phyloP scores from a whole-genome alignment of 2,888 invertebrate species.

The Xanthostigma xanthostigma region DNA sequence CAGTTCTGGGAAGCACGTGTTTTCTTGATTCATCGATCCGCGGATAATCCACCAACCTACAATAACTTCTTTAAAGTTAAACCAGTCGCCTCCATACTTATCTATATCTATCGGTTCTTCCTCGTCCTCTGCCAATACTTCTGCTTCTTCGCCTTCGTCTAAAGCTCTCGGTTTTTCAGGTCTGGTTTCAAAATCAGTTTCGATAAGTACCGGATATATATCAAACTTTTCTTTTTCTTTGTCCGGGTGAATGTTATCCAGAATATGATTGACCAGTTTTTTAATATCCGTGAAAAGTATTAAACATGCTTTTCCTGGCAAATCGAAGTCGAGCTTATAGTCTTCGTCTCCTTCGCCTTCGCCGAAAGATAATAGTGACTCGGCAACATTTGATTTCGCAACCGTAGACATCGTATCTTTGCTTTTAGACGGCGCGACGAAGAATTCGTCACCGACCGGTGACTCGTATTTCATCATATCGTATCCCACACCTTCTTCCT shows the following conservation, averaged over 20 bases:
- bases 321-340: neutral
- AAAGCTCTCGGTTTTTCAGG: too few species aligned
- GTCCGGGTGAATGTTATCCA: too few species aligned
- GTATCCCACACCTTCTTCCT: too few species aligned
- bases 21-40: slow-evolving; percentile 19
- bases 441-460: too few species aligned
- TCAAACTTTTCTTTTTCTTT: too few species aligned
- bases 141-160: slow-evolving; percentile 4
- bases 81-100: slow-evolving; percentile 23
- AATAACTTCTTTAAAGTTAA: slow-evolving; percentile 24
- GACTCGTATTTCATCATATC: too few species aligned
- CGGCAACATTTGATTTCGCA: too few species aligned
- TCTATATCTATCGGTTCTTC: slow-evolving; percentile 1
- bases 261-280: too few species aligned
- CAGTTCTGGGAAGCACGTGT: slow-evolving; percentile 20
- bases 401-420: too few species aligned
- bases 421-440: too few species aligned
- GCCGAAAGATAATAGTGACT: neutral
- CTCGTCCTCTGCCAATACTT: slow-evolving; percentile 4
- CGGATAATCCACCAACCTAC: slow-evolving; percentile 26
- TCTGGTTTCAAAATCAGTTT: too few species aligned
- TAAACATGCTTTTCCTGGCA: neutral
- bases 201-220: too few species aligned
- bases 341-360: neutral
- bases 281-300: neutral